Evolutionary conservation across 2,797 vertebrate species (phyloP).

Genomic region (Sebastes paucispinis): DNA sequence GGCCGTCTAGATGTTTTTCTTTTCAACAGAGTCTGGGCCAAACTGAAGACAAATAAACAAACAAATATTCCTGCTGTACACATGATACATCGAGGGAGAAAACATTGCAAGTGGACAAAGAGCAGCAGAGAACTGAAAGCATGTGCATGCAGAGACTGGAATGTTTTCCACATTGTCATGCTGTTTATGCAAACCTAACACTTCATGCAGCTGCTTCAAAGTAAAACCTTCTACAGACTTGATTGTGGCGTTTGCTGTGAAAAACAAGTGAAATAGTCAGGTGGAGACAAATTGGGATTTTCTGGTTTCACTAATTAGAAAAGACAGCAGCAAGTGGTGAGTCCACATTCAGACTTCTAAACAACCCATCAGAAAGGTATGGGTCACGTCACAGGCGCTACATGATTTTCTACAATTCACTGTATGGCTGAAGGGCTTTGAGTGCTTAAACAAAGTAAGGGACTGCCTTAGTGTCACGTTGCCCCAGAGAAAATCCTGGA

Average conservation of each 20-base stretch:
- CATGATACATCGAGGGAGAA: not conserved
- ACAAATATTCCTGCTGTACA: not conserved
- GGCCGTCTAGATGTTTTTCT: not conserved
- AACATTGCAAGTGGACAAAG: not conserved
- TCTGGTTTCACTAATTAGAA: constrained; percentile 27
- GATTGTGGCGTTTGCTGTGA: constrained; percentile 2
- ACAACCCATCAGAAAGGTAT: constrained; percentile 8
- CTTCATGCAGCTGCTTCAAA: constrained; percentile 20
- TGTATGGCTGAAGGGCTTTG: constrained; percentile 6
- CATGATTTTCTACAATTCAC: constrained; percentile 8
- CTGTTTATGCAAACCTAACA: constrained; percentile 17
- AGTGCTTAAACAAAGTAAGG: constrained; percentile 4
- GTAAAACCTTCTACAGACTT: constrained; percentile 23
- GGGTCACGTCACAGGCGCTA: constrained; percentile 8
- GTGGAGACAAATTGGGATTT: constrained; percentile 23
- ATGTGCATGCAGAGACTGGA: not conserved
- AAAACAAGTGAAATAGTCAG: constrained; percentile 11
- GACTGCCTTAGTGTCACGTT: constrained; percentile 5
- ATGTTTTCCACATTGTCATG: not conserved
- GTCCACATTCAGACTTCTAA: constrained; percentile 11
- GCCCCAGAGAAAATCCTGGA: constrained; percentile 32
- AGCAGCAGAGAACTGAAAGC: constrained; percentile 1
- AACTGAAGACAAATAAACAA: constrained; percentile 11
- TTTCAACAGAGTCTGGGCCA: not conserved
- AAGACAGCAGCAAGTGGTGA: constrained; percentile 1